Base-by-base conservation (phyloP, 2,797 vertebrate species). In the Microhierax caerulescens region DNA sequence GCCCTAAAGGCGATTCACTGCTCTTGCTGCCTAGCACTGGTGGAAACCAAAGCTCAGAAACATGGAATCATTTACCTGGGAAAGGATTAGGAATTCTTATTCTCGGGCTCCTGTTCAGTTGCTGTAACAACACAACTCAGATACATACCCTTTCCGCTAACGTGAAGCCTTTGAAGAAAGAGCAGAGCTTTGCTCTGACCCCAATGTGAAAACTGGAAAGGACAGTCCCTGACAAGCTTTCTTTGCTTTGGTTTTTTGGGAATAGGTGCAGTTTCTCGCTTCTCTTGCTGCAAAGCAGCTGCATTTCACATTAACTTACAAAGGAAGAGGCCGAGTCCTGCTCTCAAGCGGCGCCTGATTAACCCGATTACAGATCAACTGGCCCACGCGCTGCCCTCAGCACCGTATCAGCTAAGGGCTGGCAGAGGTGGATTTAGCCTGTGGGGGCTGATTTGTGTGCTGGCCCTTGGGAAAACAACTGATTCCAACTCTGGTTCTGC, bases 281-380 rank as follows among this genome's bases (percentile, higher is more conserved):
- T 51, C 39, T 45, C 83, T 27, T 36, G 25, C 59, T 22, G 19
- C 51, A 56, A 13, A 75, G 61, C 27, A 32, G 56, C 21, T 53
- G 56, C 45, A 21, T 75, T 75, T 76, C 69, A 54, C 60, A 22
- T 24, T 41, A 8, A 2, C 59, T 48, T 32, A 21, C 37, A 47
- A 51, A 14, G 2, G n/a, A 24, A n/a, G 70, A n/a, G 0, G 1
- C 1, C 51, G 30, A 51, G 24, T 32, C 19, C 41, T 28, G 63
- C 22, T 50, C 18, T 65, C 37, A 80, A 53, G 51, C 79, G 25
- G 61, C 3, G 1, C 7, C 21, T 25, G 18, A 19, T 50, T 34
- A 69, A 77, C 41, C 53, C 3, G 0, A 41, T 56, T 34, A 57
- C 60, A 34, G 27, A 22, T 36, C 27, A 60, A 7, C 21, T 15